Evolutionary conservation across 1,140 invertebrate species (phyloP).

Genomic region (Zophobas morio): DNA sequence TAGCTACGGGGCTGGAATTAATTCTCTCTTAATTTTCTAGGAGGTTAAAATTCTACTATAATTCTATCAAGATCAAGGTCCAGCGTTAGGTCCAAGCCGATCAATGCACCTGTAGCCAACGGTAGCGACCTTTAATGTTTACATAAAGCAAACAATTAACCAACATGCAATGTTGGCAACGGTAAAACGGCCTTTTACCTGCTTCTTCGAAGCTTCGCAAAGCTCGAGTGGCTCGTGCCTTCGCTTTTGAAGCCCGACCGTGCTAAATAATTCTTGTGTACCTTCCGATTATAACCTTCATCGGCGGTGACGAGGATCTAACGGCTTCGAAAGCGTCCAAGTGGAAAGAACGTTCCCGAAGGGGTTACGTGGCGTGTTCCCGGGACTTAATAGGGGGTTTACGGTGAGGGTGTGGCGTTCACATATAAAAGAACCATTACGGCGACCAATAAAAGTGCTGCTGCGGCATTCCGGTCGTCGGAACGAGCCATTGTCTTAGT

Average conservation of each 20-base stretch:
- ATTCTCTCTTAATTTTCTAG: too few species aligned
- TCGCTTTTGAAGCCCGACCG: not conserved
- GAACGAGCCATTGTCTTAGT: constrained; percentile 24
- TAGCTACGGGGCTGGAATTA: too few species aligned
- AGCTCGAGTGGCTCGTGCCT: not conserved
- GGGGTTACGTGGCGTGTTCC: not conserved
- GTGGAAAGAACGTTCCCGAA: not conserved
- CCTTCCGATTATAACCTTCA: constrained; percentile 10
- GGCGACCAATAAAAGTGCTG: not conserved
- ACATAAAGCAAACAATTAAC: constrained; percentile 29
- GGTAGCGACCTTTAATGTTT: constrained; percentile 32
- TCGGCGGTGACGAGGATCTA: not conserved
- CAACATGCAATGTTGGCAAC: constrained; percentile 21
- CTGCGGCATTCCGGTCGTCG: not conserved
- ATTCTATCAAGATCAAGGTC: too few species aligned
- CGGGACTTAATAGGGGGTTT: not conserved
- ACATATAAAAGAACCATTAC: constrained; percentile 5
- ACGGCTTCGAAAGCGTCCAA: not conserved
- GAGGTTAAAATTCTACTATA: too few species aligned
- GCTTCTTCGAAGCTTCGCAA: not conserved
- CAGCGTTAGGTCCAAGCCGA: constrained; percentile 12
- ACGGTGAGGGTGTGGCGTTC: not conserved
- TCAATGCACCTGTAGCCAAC: constrained; percentile 23
- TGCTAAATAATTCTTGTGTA: constrained; percentile 28
- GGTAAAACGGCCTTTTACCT: constrained; percentile 2